Conservation (phyloP, 2,113 vertebrate genomes). For the Etheostoma cragini region DNA sequence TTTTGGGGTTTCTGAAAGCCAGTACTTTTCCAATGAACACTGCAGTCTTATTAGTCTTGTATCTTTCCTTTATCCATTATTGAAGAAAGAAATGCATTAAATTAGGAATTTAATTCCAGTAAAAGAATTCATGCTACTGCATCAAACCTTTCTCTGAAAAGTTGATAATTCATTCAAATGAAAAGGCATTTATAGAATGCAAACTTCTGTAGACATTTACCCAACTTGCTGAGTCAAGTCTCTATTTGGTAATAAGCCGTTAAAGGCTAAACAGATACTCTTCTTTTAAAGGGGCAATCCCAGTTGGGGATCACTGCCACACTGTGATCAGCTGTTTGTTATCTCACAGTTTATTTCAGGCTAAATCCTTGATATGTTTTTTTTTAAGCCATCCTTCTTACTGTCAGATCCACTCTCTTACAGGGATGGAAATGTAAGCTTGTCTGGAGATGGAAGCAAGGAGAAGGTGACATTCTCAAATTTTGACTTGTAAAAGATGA, state of each 20-base stretch:
- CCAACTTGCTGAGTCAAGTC: neutral
- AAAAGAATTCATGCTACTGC: conserved; percentile 10
- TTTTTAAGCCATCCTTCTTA: conserved; percentile 10
- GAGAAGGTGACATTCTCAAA: conserved; percentile 55
- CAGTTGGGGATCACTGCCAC: neutral
- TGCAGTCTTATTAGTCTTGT: conserved; percentile 32
- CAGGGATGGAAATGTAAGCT: conserved; percentile 20
- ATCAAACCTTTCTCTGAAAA: conserved; percentile 19
- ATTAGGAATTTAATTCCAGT: conserved; percentile 29
- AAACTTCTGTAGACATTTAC: neutral
- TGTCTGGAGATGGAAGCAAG: neutral
- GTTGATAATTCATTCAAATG: neutral
- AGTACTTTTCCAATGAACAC: conserved; percentile 21
- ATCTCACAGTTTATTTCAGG: neutral
- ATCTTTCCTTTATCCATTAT: conserved; percentile 27
- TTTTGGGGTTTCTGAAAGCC: conserved; percentile 11
- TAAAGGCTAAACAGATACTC: neutral
- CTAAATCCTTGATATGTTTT: neutral
- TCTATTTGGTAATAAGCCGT: neutral
- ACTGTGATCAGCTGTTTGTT: neutral
- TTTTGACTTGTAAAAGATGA: conserved; percentile 37
- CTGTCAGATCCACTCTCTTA: neutral
- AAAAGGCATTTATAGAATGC: neutral
- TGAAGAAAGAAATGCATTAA: conserved; percentile 33
- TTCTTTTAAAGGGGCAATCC: neutral